Percentiles rank a stretch among this genome's conserved stretches.
Conservation (phyloP, 2,797 vertebrate genomes). For the Eremophila alpestris region DNA sequence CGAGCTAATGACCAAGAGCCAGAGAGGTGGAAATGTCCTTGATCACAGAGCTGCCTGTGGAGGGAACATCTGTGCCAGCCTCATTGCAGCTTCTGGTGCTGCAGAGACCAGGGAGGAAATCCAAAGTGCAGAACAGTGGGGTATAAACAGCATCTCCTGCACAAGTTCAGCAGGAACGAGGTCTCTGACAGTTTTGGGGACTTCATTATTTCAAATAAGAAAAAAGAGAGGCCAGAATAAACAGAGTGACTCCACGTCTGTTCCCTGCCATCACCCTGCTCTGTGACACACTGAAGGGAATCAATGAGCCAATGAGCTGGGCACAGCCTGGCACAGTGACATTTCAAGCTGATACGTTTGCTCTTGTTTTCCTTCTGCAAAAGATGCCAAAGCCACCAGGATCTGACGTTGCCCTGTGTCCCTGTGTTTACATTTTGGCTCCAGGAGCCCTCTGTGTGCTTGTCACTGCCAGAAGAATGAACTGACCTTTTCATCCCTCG, state of each 20-base stretch:
- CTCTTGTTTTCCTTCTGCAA: slow-evolving; percentile 43
- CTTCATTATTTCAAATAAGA: background rate
- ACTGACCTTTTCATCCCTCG: slow-evolving; percentile 95
- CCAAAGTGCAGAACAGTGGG: background rate
- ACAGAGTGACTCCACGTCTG: background rate
- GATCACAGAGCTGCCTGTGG: background rate
- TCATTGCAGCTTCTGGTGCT: background rate
- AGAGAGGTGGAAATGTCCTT: slow-evolving; percentile 5
- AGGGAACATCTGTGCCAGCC: background rate
- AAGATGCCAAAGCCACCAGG: slow-evolving; percentile 57
- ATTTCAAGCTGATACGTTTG: background rate
- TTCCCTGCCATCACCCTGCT: background rate
- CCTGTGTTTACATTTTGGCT: background rate
- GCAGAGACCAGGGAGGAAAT: background rate
- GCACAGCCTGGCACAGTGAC: slow-evolving; percentile 25
- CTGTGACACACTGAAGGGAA: background rate
- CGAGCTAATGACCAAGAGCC: background rate
- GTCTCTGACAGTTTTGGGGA: background rate
- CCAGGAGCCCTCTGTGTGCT: background rate
- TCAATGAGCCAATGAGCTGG: background rate
- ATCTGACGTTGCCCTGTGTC: slow-evolving; percentile 17
- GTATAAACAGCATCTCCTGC: background rate
- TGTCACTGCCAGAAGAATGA: background rate
- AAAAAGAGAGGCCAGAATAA: background rate
- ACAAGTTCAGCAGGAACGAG: background rate